Evolutionary conservation across 2,888 invertebrate genomes (phyloP).

Genomic region (Polylopha cassiicola): DNA sequence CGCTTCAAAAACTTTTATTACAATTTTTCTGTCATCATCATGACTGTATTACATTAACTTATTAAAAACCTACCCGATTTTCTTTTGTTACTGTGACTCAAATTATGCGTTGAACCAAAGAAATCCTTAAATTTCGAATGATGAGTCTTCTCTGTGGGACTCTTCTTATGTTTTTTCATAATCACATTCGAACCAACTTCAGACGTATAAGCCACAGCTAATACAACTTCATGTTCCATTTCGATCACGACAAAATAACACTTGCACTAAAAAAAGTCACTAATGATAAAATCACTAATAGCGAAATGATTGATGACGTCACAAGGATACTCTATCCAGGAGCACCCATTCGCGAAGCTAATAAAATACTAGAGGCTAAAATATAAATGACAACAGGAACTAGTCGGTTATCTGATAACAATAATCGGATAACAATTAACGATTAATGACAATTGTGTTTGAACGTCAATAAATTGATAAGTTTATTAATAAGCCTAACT

Average conservation of each 20-base stretch:
- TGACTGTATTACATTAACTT: no score
- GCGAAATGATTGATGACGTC: background rate
- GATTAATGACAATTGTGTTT: slow-evolving; percentile 18
- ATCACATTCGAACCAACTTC: slow-evolving; percentile 14
- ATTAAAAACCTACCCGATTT: slow-evolving; percentile 14
- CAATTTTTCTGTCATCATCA: no score
- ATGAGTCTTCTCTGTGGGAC: slow-evolving; percentile 43
- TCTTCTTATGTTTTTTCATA: slow-evolving; percentile 40
- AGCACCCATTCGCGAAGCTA: no score
- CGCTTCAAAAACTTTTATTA: no score
- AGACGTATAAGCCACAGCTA: slow-evolving; percentile 14
- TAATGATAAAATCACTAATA: background rate
- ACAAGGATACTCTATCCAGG: background rate
- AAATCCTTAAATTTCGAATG: slow-evolving; percentile 41
- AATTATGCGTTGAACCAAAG: slow-evolving; percentile 16
- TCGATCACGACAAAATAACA: background rate
- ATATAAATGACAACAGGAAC: background rate
- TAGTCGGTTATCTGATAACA: slow-evolving; percentile 6
- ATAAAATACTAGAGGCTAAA: slow-evolving; percentile 3
- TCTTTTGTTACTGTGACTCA: slow-evolving; percentile 9
- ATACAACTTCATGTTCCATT: slow-evolving; percentile 28
- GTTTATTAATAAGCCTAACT: background rate
- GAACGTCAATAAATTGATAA: slow-evolving; percentile 17
- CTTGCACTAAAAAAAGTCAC: background rate
- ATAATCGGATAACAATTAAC: slow-evolving; percentile 1